phyloP scores from a whole-genome alignment of 2,888 invertebrate genomes.

The Trachelus tabidus region DNA sequence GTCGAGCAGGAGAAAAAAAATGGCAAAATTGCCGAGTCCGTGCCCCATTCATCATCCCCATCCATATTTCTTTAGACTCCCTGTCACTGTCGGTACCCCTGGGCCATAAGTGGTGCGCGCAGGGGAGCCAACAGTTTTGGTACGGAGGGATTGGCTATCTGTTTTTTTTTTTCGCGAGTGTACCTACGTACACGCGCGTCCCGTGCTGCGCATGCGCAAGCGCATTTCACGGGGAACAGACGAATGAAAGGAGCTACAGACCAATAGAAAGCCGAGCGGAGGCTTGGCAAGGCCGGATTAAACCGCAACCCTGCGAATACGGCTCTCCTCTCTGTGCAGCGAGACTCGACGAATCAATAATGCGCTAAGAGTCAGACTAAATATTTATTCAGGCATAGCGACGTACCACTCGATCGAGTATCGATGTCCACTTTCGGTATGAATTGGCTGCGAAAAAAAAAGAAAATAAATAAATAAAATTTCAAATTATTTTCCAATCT shows the following conservation, averaged over 20 bases:
- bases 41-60: background rate
- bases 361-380: background rate
- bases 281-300: constrained; percentile 5
- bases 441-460: background rate
- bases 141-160: background rate
- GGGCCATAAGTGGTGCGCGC: background rate
- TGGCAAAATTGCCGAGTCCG: background rate
- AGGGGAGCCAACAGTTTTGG: background rate
- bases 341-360: background rate
- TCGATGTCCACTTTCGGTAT: background rate
- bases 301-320: background rate
- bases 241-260: background rate
- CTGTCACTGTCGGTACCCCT: background rate
- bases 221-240: background rate
- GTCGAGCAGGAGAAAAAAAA: background rate
- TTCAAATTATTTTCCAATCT: too few species aligned
- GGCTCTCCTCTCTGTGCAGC: background rate
- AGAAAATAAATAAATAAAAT: too few species aligned
- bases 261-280: background rate
- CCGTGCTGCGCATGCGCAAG: background rate
- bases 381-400: background rate
- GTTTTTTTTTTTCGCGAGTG: background rate
- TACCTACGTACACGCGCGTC: background rate
- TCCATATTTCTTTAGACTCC: background rate
- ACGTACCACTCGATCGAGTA: background rate